Base-by-base conservation (phyloP, 2,888 invertebrate genomes). In the Polietes domitor region DNA sequence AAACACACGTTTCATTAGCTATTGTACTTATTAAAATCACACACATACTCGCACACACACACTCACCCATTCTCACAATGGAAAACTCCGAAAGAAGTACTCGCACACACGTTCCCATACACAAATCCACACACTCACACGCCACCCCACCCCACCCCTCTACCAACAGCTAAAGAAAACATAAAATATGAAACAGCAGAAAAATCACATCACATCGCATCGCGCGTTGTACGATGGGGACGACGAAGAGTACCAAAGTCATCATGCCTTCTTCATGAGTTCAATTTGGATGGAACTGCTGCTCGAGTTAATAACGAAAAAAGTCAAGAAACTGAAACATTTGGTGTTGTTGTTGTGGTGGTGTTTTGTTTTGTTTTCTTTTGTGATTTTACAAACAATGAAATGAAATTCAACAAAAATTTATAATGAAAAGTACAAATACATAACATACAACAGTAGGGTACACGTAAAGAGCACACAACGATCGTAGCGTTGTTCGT, bases 1-100 rank as follows among this genome's bases (percentile, higher is more conserved):
- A 74, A 76, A 70, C 63, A 80, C 79, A 75, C 77, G 82, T 82
- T 82, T 82, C 76, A 82, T 79, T 82, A 82, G 75, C 72, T 28
- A 79, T 82, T 72, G 53, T 74, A 15, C 43, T 41, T 24, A 68
- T 68, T 43, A 43, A 41, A 15, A 41, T 15, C n/a, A 58, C 26
- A 37, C 65, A 65, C 19, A 65, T 21, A 28, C 21, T 15, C 68
- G 24, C 41, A 19, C 37, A 10, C 21, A 12, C 41, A 0, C 21
- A 37, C 65, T 15, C 65, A 17, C 17, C 1, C n/a, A 24, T 28
- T 12, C n/a, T n/a, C 15, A 26, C 24, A 24, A 21, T 53, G 19
- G 24, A 53, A 53, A 53, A 53, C 53, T 58, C 53, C 17, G 12
- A 58, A 58, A 26, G 4, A 47, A 15, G n/a, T 41, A 12, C 47